Percentiles rank a stretch among this genome's conserved stretches.
Evolutionary conservation across 2,797 vertebrate genomes (phyloP).

Genomic region (Alosa sapidissima): DNA sequence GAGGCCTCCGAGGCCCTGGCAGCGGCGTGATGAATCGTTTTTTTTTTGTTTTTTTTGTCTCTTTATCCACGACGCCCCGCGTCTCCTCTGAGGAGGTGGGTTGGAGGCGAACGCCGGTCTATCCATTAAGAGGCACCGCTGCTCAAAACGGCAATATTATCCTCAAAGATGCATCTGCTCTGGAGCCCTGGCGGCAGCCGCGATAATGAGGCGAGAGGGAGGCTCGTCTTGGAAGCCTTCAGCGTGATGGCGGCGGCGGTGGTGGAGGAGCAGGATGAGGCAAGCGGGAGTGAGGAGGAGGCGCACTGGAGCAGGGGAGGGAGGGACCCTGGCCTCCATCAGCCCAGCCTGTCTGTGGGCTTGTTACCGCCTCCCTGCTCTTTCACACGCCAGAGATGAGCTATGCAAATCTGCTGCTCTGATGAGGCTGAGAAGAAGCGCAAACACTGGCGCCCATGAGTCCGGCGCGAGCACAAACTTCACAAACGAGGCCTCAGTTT

Average conservation of each 20-base stretch:
- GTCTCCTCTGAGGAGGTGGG: background rate
- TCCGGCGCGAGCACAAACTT: background rate
- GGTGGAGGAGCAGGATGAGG: background rate
- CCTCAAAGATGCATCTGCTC: slow-evolving; percentile 4
- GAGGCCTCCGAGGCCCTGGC: background rate
- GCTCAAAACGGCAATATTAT: slow-evolving; percentile 1
- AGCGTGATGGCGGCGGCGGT: background rate
- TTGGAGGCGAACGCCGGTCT: background rate
- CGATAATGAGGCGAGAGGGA: background rate
- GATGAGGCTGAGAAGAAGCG: background rate
- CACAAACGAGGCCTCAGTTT: background rate
- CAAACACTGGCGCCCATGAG: background rate
- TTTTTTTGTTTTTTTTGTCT: background rate
- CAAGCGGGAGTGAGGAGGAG: background rate
- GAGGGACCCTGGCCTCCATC: background rate
- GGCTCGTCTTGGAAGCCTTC: background rate
- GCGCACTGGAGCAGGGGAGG: background rate
- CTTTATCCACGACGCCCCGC: background rate
- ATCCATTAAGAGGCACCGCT: background rate
- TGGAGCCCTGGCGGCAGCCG: background rate
- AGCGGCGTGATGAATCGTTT: background rate
- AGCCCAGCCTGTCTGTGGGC: background rate
- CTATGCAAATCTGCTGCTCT: background rate
- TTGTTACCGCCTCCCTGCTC: background rate
- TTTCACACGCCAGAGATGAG: background rate